Conservation (phyloP, 2,888 invertebrate genomes). For the Cryptus viduatorius region DNA sequence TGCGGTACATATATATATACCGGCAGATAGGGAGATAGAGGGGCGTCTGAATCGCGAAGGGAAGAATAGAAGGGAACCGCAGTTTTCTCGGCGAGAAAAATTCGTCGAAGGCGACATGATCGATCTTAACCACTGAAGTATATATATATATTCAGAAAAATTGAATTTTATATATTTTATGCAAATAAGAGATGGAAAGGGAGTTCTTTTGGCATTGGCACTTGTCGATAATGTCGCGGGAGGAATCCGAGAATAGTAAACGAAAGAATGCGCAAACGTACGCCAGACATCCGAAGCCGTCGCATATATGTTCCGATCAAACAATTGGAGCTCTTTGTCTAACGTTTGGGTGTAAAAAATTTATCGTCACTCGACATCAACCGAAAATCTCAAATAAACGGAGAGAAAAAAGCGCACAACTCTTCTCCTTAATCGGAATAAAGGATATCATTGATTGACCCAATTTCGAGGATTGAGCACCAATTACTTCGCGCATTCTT, state of each 20-base stretch:
- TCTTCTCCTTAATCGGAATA: too few relatives aligned
- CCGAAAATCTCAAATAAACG: too few relatives aligned
- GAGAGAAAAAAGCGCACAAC: too few relatives aligned
- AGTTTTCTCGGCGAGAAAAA: constrained; percentile 27
- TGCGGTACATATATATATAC: constrained; percentile 2
- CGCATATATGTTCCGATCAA: too few relatives aligned
- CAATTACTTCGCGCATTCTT: too few relatives aligned
- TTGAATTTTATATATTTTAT: constrained; percentile 30
- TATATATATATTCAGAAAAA: constrained; percentile 22
- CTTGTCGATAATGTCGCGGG: constrained; percentile 33
- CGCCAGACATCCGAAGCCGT: too few relatives aligned
- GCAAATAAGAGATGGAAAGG: neutral
- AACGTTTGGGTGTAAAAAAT: too few relatives aligned
- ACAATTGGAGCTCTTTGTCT: too few relatives aligned
- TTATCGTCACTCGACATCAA: too few relatives aligned
- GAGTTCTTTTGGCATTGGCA: constrained; percentile 11
- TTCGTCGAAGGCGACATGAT: constrained; percentile 49
- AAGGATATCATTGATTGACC: too few relatives aligned
- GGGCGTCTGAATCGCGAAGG: constrained; percentile 8
- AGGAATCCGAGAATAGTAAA: neutral
- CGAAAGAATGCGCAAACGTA: too few relatives aligned
- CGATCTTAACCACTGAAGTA: constrained; percentile 16
- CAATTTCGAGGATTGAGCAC: too few relatives aligned
- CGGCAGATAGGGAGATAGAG: neutral
- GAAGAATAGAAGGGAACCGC: constrained; percentile 26